Evolutionary conservation across 2,888 invertebrate species (phyloP).

Genomic region (Hylaea fasciaria): DNA sequence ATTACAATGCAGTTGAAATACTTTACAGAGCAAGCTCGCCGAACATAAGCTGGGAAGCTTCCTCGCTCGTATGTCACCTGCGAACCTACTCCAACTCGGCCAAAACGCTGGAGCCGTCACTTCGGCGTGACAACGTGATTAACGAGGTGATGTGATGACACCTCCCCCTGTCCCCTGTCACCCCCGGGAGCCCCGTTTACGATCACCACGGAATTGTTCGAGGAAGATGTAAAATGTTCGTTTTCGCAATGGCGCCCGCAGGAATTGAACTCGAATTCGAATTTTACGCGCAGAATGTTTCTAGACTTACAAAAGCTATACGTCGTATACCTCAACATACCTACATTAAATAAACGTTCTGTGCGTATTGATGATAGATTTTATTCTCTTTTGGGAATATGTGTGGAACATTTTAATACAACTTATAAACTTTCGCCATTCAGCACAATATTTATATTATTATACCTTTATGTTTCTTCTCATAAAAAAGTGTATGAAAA

Average conservation of each 20-base stretch:
- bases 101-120: constrained; percentile 62
- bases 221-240: constrained; percentile 32
- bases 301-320: constrained; percentile 21
- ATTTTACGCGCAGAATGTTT: constrained; percentile 16
- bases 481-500: too few species aligned
- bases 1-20: too few species aligned
- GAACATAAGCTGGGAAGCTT: constrained; percentile 6
- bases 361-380: too few species aligned
- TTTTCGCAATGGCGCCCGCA: constrained; percentile 29
- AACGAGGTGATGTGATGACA: constrained; percentile 64
- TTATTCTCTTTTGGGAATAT: too few species aligned
- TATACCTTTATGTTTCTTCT: too few species aligned
- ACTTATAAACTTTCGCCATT: too few species aligned
- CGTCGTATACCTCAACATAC: too few species aligned
- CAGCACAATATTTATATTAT: too few species aligned
- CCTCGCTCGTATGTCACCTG: constrained; percentile 12
- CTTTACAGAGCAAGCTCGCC: constrained; percentile 6
- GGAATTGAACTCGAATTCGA: constrained; percentile 31
- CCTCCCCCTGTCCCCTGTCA: constrained; percentile 31
- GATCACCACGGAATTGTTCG: constrained; percentile 28
- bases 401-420: too few species aligned
- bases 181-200: constrained; percentile 20
- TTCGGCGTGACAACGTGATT: constrained; percentile 70
- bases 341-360: too few species aligned
- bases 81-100: constrained; percentile 47